Base-by-base conservation (phyloP, 2,113 vertebrate genomes). In the Lophochroa leadbeateri region DNA sequence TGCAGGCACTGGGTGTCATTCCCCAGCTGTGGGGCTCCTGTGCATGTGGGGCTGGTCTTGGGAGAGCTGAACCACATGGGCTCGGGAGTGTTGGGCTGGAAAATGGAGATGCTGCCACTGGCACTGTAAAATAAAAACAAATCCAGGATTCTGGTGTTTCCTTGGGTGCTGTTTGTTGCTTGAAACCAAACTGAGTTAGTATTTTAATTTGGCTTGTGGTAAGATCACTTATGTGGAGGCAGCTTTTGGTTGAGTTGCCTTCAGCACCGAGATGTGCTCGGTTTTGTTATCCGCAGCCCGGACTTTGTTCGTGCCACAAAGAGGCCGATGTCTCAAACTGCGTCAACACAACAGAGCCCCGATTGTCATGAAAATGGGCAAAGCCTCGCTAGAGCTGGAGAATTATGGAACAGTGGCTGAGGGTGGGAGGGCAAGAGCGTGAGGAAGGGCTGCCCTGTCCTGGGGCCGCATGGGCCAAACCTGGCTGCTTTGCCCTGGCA, bases 291-390 rank as follows among this genome's bases (percentile, higher is more conserved):
- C 94, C 10, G 1, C 89, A 92, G 88, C 90, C 76, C 13, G 2
- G 58, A 95, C 92, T 96, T 95, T 93, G 94, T 97, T 96, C 31
- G 46, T 90, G 83, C 68, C 92, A 97, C 96, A 97, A 97, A 95
- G 61, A 84, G 85, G 90, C 96, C 18, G 64, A 85, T 92, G 87
- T 70, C 95, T 96, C 96, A 88, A 92, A 93, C 92, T 58, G 76
- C 37, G 53, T 84, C 8, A 28, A 50, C 90, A 91, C 90, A 94
- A 95, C 85, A 97, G 95, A 97, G 95, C 92, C 50, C 81, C 5
- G 8, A 95, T 97, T 97, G 95, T 95, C 88, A 96, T 94, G 94
- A 96, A 96, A 97, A 95, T 96, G 75, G 91, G 58, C 71, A 88
- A 52, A 90, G 90, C 88, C 80, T 79, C 5, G 5, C 86, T 37